Evolutionary conservation across 2,888 invertebrate genomes (phyloP), one percentile per base, ranked within the genome.

Genomic region (Ganaspis brasiliensis): DNA sequence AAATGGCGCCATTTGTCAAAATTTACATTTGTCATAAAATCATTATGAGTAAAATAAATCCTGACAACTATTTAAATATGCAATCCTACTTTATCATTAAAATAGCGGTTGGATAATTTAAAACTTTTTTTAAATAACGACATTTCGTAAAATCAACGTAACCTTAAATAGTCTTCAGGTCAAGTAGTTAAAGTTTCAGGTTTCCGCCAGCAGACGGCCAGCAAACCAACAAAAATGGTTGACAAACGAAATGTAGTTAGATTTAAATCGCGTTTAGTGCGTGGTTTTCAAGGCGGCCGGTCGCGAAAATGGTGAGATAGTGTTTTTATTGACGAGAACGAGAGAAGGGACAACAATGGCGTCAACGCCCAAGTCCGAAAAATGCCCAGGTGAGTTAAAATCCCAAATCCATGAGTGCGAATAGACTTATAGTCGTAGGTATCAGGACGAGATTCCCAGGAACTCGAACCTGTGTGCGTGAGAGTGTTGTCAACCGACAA

Each of bases 221-320:
- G n/a, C n/a, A n/a, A n/a, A n/a, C n/a, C n/a, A n/a, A 89, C 77
- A 81, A 89, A 89, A 86, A 90, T 90, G 90, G 90, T 90, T 85
- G 90, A 89, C 89, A 89, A 88, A 88, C 89, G 87, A 89, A 90
- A 88, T 89, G 90, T 90, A 90, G 90, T 89, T 87, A 88, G 89
- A 87, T 86, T 88, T 87, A 89, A 89, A 89, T 87, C 87, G 86
- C 87, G 87, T 87, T 84, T 86, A 85, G 87, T 86, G 87, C 84
- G 87, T 87, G 84, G 85, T 85, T 85, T 84, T 85, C 86, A 85
- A 85, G 84, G 86, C 85, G 84, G 79, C 83, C 80, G 86, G 84
- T 83, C 84, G 83, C 84, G 83, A 88, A 89, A 87, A 89, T 90
- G 89, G 85, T 88, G 88, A 89, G 84, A 87, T 89, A 87, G 89